Percentiles rank a stretch among this genome's conserved stretches.
These are phyloP conservation scores for Natator depressus DNA, from an alignment of 2,113 vertebrate species.

Conservation along the genomic window DNA sequence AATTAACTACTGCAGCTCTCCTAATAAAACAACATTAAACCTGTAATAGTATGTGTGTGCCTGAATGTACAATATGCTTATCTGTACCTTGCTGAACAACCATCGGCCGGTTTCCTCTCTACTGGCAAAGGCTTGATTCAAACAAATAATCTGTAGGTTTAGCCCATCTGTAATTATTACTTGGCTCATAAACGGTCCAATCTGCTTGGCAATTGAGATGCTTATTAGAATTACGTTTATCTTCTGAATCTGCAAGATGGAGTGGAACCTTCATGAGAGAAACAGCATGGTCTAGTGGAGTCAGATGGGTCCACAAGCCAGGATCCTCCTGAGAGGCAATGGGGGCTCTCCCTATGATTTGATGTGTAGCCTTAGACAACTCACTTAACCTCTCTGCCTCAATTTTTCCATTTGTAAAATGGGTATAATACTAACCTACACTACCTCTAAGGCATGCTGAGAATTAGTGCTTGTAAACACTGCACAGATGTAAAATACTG, in stretches of 20 bases:
- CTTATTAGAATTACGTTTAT: not conserved
- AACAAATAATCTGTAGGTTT: not conserved
- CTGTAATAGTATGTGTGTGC: not conserved
- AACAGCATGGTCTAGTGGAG: not conserved
- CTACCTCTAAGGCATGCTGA: not conserved
- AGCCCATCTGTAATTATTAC: not conserved
- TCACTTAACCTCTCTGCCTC: not conserved
- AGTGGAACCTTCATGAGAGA: not conserved
- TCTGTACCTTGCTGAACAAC: not conserved
- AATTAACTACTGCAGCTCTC: not conserved
- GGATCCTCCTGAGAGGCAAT: not conserved
- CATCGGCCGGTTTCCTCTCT: not conserved
- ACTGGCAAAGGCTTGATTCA: not conserved
- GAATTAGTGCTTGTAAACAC: not conserved
- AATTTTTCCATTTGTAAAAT: not conserved
- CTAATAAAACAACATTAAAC: not conserved
- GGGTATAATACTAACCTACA: not conserved
- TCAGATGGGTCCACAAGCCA: not conserved
- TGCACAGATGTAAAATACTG: not conserved
- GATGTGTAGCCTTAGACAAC: not conserved
- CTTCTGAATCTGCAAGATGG: not conserved
- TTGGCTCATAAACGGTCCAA: not conserved
- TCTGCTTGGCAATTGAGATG: not conserved
- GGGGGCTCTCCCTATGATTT: not conserved
- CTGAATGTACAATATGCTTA: not conserved